phyloP scores from a whole-genome alignment of 2,797 vertebrate species.

The Chelmon rostratus region DNA sequence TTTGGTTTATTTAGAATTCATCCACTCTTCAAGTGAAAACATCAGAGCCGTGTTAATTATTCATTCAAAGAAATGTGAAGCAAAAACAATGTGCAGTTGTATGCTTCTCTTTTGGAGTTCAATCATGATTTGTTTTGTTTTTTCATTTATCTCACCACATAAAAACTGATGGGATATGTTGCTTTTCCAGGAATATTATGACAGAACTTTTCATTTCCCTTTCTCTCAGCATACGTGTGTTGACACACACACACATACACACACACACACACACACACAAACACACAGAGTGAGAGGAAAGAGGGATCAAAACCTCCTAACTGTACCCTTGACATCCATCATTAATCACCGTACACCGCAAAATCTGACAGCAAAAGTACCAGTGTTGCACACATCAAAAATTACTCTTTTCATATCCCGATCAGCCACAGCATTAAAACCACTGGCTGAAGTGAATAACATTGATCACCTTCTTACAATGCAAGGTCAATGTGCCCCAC shows the following conservation, averaged over 20 bases:
- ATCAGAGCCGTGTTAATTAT: conserved; percentile 59
- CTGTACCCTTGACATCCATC: conserved; percentile 42
- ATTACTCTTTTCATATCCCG: conserved; percentile 52
- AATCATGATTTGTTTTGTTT: conserved; percentile 13
- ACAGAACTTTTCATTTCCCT: conserved; percentile 3
- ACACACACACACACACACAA: background rate
- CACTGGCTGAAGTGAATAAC: too few species aligned
- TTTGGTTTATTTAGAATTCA: conserved; percentile 39
- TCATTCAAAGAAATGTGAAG: conserved; percentile 55
- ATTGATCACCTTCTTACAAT: too few species aligned
- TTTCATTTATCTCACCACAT: conserved; percentile 12
- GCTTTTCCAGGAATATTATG: conserved; percentile 18
- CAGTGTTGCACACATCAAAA: conserved; percentile 55
- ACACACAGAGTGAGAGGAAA: background rate
- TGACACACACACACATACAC: background rate
- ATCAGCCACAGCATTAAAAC: background rate
- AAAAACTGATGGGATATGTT: conserved; percentile 14
- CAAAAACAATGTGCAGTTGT: background rate
- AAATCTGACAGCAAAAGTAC: conserved; percentile 63
- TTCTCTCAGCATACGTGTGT: background rate
- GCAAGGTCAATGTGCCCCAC: too few species aligned
- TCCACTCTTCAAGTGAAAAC: conserved; percentile 30
- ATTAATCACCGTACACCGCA: conserved; percentile 55
- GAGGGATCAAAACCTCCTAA: conserved; percentile 26
- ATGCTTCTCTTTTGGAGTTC: conserved; percentile 27